Base-by-base conservation (phyloP, 1,140 invertebrate genomes). In the Portunus trituberculatus region DNA sequence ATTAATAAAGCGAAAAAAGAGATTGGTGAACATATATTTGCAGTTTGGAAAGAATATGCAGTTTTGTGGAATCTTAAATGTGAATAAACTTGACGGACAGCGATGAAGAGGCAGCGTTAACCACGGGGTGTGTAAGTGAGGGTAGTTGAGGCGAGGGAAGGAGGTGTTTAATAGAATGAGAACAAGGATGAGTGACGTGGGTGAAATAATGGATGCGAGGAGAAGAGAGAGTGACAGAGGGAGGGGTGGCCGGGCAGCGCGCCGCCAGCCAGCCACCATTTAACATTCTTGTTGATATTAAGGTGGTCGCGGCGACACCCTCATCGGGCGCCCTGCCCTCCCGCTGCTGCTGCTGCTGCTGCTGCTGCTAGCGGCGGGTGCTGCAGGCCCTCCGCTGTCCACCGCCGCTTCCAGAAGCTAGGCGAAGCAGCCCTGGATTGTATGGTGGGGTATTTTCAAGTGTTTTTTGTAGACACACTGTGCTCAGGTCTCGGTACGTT, bases 241-340 rank as follows among this genome's bases (percentile, higher is more conserved):
- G 90, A n/a, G 52, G 90, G 89, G 20, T 16, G n/a, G 52, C 48
- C 16, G n/a, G 67, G 10, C 59, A 20, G 67, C n/a, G 31, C 31
- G 76, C 29, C 67, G 67, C 91, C 16, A 92, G 91, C 91, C 83
- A 93, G 67, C 92, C 46, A 52, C 92, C 92, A 93, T 93, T 93
- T 93, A 93, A 93, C 92, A 93, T 93, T 93, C 92, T 93, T 93
- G 92, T 84, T 84, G 92, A 93, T 93, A 93, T 93, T 93, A 93
- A 4, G 32, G 67, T 31, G 25, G 67, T 86, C 67, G n/a, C 45
- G 67, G 92, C 67, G 92, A 93, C 92, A 93, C 32, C 52, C 45
- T 31, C 29, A 2, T 6, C 48, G 32, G 67, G 25, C 67, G 8
- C 45, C 25, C n/a, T 6, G 31, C n/a, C 46, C 28, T 59, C n/a